Percentiles rank a stretch among this genome's conserved stretches.
phyloP scores from a whole-genome alignment of 1,140 invertebrate genomes.

The Eciton burchellii region DNA sequence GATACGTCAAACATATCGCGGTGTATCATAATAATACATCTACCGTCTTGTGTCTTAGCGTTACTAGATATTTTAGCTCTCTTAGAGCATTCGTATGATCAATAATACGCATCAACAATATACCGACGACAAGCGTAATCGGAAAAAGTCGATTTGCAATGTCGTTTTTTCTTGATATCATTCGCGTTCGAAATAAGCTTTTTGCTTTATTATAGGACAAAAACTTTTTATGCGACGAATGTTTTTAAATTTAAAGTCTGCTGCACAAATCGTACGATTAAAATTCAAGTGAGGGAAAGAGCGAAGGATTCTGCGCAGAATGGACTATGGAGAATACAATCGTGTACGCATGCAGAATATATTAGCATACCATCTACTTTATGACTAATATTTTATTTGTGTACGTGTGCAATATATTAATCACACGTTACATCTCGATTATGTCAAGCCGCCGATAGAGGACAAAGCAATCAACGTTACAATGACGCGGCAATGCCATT shows the following conservation, averaged over 20 bases:
- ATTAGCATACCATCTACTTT: conserved; percentile 3
- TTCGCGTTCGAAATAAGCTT: neutral
- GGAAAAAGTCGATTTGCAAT: neutral
- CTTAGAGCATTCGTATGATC: no score
- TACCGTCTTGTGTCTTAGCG: no score
- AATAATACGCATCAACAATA: no score
- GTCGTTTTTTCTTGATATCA: neutral
- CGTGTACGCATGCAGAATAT: conserved; percentile 3
- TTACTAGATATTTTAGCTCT: no score
- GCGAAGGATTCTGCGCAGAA: neutral
- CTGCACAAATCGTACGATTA: neutral
- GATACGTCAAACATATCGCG: no score
- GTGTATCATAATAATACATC: no score
- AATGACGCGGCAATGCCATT: neutral
- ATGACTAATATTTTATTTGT: conserved; percentile 28
- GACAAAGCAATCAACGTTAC: neutral
- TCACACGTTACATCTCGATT: neutral
- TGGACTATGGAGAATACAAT: neutral
- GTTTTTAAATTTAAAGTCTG: neutral
- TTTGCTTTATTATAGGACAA: neutral
- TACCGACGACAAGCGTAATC: neutral
- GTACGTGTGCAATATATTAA: neutral
- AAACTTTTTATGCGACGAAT: neutral
- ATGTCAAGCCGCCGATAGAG: conserved; percentile 2
- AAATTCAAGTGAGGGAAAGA: neutral